Conservation (phyloP, 2,797 vertebrate species). For the Sylvilagus floridanus region DNA sequence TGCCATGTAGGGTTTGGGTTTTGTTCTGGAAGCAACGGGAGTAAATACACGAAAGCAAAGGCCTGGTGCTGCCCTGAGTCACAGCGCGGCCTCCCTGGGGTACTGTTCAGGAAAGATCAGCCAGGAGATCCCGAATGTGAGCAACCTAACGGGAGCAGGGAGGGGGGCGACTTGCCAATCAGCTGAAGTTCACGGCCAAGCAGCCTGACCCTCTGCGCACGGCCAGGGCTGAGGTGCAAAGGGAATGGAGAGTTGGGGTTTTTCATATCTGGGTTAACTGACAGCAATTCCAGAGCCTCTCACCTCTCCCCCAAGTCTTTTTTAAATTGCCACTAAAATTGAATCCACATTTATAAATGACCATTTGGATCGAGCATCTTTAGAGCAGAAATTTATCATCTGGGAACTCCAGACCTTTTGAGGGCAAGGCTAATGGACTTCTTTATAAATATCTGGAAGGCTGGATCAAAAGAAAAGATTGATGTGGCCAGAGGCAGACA, state of each 20-base stretch:
- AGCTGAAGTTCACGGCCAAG: neutral
- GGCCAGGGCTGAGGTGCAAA: neutral
- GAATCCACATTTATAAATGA: constrained; percentile 68
- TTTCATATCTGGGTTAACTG: neutral
- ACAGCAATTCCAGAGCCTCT: constrained; percentile 25
- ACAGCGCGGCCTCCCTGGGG: neutral
- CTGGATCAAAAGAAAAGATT: constrained; percentile 37
- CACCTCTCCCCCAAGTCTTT: constrained; percentile 35
- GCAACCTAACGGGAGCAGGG: fast-evolving
- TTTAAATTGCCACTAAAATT: constrained; percentile 65
- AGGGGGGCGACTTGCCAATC: neutral
- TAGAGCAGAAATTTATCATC: constrained; percentile 65
- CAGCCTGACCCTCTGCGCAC: neutral
- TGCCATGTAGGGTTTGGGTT: neutral
- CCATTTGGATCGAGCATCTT: constrained; percentile 64
- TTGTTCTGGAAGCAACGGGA: neutral
- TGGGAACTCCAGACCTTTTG: constrained; percentile 50
- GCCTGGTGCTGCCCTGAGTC: neutral
- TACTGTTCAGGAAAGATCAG: neutral
- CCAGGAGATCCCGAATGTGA: neutral
- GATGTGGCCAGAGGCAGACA: neutral
- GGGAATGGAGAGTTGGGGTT: neutral
- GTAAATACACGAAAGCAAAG: neutral
- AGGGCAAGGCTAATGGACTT: constrained; percentile 68
- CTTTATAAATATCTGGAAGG: constrained; percentile 55